These are phyloP conservation scores for Athene noctua DNA, from an alignment of 2,113 vertebrate genomes.

Conservation along the genomic window DNA sequence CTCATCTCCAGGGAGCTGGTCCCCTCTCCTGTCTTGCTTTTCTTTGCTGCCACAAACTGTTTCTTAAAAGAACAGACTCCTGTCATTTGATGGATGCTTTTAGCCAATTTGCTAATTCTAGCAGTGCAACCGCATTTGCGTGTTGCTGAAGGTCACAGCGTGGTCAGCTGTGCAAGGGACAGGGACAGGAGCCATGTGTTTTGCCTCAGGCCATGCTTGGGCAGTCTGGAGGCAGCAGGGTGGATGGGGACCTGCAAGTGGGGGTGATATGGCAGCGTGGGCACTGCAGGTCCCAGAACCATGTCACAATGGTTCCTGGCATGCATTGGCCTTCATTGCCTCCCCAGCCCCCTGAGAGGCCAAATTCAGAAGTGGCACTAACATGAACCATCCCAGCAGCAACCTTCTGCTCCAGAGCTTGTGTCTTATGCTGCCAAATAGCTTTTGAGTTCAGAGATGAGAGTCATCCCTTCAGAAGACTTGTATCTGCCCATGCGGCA, in stretches of 20 bases:
- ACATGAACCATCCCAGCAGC: background rate
- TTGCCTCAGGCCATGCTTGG: fast-evolving
- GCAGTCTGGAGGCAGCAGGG: background rate
- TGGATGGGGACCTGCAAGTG: background rate
- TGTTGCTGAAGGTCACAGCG: background rate
- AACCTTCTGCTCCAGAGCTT: background rate
- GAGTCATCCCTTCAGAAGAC: background rate
- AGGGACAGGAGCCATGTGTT: fast-evolving
- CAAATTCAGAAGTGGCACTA: background rate
- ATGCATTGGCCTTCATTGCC: fast-evolving
- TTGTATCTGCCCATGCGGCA: background rate
- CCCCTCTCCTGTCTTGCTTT: background rate
- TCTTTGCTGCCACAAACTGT: background rate
- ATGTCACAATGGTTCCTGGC: fast-evolving
- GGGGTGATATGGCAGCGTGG: background rate
- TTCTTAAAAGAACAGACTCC: background rate
- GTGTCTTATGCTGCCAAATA: background rate
- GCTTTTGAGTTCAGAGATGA: background rate
- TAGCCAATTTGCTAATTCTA: background rate
- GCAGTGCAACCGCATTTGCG: background rate
- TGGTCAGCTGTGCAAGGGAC: background rate
- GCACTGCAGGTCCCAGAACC: background rate
- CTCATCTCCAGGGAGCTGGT: background rate
- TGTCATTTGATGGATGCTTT: background rate
- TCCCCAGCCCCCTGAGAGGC: background rate